These are phyloP conservation scores for Papilio aristodemus DNA, from an alignment of 1,140 invertebrate genomes.

Conservation along the genomic window DNA sequence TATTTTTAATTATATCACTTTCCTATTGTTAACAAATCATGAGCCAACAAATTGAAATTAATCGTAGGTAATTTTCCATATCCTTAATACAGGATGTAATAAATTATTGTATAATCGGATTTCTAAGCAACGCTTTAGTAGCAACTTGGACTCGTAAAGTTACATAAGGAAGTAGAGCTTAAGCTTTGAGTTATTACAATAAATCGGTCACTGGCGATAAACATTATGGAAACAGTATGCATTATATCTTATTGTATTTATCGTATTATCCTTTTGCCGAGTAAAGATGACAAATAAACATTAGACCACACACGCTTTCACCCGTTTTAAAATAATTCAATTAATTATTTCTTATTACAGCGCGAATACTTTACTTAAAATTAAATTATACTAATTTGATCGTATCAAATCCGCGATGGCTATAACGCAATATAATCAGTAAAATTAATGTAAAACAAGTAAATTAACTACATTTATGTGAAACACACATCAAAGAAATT, in stretches of 20 bases:
- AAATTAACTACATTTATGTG: too few species aligned
- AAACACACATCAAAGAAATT: too few species aligned
- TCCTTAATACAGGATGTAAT: conserved; percentile 14
- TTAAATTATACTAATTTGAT: too few species aligned
- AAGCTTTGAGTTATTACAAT: conserved; percentile 15
- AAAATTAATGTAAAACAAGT: too few species aligned
- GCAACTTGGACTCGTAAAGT: conserved; percentile 7
- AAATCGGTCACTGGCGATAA: conserved; percentile 14
- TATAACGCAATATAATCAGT: too few species aligned
- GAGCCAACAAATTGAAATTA: not conserved
- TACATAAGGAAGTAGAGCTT: conserved; percentile 17
- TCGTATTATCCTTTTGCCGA: not conserved
- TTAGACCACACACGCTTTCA: not conserved
- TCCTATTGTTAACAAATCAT: not conserved
- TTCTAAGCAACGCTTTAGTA: not conserved
- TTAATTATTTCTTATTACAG: too few species aligned
- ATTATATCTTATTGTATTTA: not conserved
- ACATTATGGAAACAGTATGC: not conserved
- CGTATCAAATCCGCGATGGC: too few species aligned
- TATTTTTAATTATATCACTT: too few species aligned
- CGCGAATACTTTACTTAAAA: too few species aligned
- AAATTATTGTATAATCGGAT: conserved; percentile 17
- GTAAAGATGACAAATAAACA: not conserved
- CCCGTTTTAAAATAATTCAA: not conserved
- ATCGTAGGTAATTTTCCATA: not conserved